Evolutionary conservation across 2,888 invertebrate genomes (phyloP), one percentile per base, ranked within the genome.

Genomic region (Gordius sp.): DNA sequence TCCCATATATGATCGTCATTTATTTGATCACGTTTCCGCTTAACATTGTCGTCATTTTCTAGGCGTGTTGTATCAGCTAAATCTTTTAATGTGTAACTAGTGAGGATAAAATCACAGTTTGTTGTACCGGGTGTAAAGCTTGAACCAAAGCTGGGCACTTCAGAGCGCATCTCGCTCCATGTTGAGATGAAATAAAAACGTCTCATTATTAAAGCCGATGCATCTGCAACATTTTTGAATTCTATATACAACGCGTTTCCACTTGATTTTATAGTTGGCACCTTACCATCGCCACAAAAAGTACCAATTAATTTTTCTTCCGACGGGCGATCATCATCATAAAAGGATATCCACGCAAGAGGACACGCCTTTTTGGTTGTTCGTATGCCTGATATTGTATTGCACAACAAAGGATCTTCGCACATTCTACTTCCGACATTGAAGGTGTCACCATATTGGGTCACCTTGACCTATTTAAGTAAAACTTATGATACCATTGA

Each of bases 311-410:
- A 23, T 47, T n/a, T 47, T 23, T 13, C 8, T 47, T 47, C 20
- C 4, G 8, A 8, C 8, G 39, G 8, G 23, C 8, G 4, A 20
- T 47, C 4, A 20, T 20, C 4, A 23, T 47, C 47, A 20, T 47
- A 47, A 8, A 47, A n/a, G 4, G 47, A 47, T 47, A 47, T 47
- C 47, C 23, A 18, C 23, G 47, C 47, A 47, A 47, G n/a, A n/a
- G n/a, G n/a, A n/a, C n/a, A n/a, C n/a, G n/a, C n/a, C n/a, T n/a
- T n/a, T n/a, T n/a, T n/a, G n/a, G n/a, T n/a, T n/a, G n/a, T n/a
- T n/a, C n/a, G n/a, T n/a, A n/a, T n/a, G n/a, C n/a, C n/a, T n/a
- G n/a, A n/a, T n/a, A n/a, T n/a, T 47, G 23, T 47, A 4, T 4
- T 13, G 20, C 47, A 47, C 20, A 47, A 20, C 16, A 47, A 4